These are phyloP conservation scores for Drosophila bunnanda DNA, from an alignment of 2,888 invertebrate species.

Conservation along the genomic window DNA sequence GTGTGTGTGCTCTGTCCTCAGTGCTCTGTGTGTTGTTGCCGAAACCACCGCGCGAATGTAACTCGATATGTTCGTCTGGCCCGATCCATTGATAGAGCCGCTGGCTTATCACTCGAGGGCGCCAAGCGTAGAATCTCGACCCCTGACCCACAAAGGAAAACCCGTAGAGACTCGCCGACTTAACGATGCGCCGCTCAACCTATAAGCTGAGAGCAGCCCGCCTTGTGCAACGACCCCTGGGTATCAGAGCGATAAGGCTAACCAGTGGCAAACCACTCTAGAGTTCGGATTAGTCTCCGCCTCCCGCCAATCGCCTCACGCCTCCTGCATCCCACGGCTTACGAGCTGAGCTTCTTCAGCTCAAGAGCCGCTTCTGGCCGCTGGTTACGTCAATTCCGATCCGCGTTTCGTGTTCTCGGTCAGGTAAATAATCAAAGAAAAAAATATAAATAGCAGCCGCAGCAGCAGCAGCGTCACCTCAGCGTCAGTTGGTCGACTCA, in stretches of 20 bases:
- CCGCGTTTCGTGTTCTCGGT: conserved; percentile 36
- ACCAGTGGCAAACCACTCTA: conserved; percentile 65
- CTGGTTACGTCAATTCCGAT: conserved; percentile 43
- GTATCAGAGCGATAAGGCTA: conserved; percentile 72
- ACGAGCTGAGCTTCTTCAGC: conserved; percentile 12
- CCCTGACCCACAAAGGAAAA: conserved; percentile 55
- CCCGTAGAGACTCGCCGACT: conserved; percentile 36
- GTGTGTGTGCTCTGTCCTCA: conserved; percentile 3
- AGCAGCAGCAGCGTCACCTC: conserved; percentile 23
- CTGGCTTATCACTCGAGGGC: conserved; percentile 42
- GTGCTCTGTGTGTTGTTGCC: conserved; percentile 17
- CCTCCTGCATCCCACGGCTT: not conserved
- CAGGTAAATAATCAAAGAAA: conserved; percentile 31
- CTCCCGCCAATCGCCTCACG: not conserved
- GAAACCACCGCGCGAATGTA: conserved; percentile 27
- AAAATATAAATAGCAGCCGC: conserved; percentile 27
- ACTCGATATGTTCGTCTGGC: conserved; percentile 19
- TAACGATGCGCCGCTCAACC: conserved; percentile 49
- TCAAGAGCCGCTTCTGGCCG: conserved; percentile 28
- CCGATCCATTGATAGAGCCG: conserved; percentile 31
- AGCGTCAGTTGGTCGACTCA: conserved; percentile 15
- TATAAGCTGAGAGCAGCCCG: conserved; percentile 26
- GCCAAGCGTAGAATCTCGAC: conserved; percentile 50
- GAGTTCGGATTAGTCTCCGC: conserved; percentile 9
- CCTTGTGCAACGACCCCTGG: conserved; percentile 61